Conservation (phyloP, 2,113 vertebrate genomes). For the Diadophis punctatus region DNA sequence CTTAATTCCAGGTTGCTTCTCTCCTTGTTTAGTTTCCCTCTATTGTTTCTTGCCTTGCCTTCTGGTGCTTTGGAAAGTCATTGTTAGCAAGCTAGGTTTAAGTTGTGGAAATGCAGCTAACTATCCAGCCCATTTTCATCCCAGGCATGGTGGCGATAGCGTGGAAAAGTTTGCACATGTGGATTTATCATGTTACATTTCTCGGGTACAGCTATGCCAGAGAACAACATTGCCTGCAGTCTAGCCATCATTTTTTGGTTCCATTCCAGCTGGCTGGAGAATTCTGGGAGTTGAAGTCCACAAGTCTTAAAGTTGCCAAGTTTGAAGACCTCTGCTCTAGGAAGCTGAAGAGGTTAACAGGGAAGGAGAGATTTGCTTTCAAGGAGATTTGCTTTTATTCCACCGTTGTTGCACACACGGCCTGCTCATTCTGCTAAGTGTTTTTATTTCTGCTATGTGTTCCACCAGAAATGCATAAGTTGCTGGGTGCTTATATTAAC, state of each 20-base stretch:
- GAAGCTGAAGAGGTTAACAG: not conserved
- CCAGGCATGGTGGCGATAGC: not conserved
- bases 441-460: conserved; percentile 26
- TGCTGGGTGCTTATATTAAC: conserved; percentile 58
- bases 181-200: not conserved
- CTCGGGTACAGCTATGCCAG: no score
- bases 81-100: not conserved
- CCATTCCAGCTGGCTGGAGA: no score
- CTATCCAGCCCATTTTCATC: not conserved
- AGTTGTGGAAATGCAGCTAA: not conserved
- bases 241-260: not conserved
- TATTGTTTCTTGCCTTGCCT: no score
- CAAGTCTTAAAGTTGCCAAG: no score
- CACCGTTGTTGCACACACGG: not conserved
- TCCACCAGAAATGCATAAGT: conserved; percentile 31
- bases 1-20: no score
- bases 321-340: no score
- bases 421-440: not conserved
- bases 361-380: not conserved
- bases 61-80: not conserved
- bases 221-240: not conserved
- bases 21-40: no score
- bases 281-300: no score
- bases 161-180: not conserved
- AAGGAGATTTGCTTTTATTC: not conserved